phyloP scores from a whole-genome alignment of 2,113 vertebrate species.

The Mastomys coucha region DNA sequence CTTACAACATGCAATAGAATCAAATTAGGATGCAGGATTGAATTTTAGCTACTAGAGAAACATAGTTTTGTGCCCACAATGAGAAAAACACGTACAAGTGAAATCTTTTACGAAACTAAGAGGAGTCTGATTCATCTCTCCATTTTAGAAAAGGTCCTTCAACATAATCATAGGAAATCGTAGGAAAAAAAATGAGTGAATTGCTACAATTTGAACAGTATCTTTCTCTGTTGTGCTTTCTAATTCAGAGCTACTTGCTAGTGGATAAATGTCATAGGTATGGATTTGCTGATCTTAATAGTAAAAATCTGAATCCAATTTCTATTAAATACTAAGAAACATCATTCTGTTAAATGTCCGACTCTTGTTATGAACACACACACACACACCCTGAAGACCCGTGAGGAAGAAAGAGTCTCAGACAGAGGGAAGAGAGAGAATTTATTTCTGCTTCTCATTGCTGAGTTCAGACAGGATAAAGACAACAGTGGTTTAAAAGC shows the following conservation, averaged over 20 bases:
- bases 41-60: constrained; percentile 29
- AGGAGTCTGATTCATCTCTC: neutral
- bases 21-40: neutral
- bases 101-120: neutral
- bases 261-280: neutral
- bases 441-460: neutral
- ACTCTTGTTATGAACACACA: neutral
- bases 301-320: constrained; percentile 9
- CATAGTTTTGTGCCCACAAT: neutral
- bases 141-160: neutral
- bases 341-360: neutral
- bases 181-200: constrained; percentile 1
- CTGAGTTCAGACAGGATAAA: neutral
- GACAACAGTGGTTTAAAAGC: neutral
- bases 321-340: neutral
- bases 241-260: constrained; percentile 8
- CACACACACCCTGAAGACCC: neutral
- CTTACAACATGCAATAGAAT: neutral
- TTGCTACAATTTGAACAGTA: neutral
- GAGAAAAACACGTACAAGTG: neutral
- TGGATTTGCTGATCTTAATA: neutral
- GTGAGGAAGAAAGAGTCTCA: neutral
- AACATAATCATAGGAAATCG: neutral
- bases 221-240: neutral
- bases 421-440: neutral